Base-by-base conservation (phyloP, 2,113 vertebrate species). In the Podarcis raffonei region DNA sequence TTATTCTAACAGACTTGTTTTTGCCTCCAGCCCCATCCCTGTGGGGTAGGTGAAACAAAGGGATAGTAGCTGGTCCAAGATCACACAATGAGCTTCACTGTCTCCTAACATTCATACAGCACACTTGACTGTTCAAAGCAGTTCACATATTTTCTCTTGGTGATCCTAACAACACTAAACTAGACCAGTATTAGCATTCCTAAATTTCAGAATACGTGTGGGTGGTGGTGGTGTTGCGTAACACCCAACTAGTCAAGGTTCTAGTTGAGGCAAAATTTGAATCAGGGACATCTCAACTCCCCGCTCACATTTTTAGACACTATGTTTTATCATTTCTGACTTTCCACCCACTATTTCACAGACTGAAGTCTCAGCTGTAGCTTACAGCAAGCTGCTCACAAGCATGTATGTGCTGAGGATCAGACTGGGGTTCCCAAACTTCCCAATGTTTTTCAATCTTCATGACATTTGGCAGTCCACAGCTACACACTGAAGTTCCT, bases 171-270 rank as follows among this genome's bases (percentile, higher is more conserved):
- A 25, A 27, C 32, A 11, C 20, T 35, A 81, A 35, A 20, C 18
- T 35, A 22, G 30, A 16, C 2, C 3, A 32, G 13, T n/a, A n/a
- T 37, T 37, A 65, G 22, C 32, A 39, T 25, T 12, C 0, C 0
- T 35, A 25, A 6, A 59, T 1, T 20, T 16, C 78, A 32, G 27
- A n/a, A n/a, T 53, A 2, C 1, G 13, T 5, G 48, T 20, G n/a
- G 3, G 30, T n/a, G 30, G 9, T 72, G 59, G 25, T 2, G 22
- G 3, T 12, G 57, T 35, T 18, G 59, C 32, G 12, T 37, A 2
- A 81, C 23, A 20, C 25, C n/a, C 9, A 81, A 5, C 77, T 30
- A 79, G 27, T 16, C 48, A 62, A n/a, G 78, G 30, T 80, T 57
- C 78, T 22, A 12, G 53, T 32, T 30, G 42, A 59, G 27, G 48